A percentile compares a stretch with the other conserved stretches of the same genome.
phyloP scores from a whole-genome alignment of 2,113 vertebrate species.

The Phyllopteryx taeniolatus region DNA sequence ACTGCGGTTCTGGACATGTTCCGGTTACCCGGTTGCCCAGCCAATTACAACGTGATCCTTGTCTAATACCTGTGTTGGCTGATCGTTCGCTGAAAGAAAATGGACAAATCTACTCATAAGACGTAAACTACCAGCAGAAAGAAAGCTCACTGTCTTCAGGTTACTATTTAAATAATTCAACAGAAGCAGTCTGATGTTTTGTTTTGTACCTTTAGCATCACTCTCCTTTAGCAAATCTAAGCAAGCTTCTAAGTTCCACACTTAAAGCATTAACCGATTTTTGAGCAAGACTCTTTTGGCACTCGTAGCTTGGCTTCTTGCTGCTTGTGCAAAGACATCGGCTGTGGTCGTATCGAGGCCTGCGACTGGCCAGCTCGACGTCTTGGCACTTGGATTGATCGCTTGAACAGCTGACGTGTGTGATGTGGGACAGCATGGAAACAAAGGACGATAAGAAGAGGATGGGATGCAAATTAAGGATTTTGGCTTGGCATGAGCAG shows the following conservation, averaged over 20 bases:
- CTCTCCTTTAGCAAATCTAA: background rate
- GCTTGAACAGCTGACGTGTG: constrained; percentile 46
- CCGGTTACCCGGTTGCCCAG: background rate
- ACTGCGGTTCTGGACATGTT: background rate
- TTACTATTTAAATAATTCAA: constrained; percentile 43
- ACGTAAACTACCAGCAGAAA: constrained; percentile 38
- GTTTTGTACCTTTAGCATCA: background rate
- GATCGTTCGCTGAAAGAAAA: constrained; percentile 30
- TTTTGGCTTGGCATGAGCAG: constrained; percentile 9
- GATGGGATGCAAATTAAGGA: background rate
- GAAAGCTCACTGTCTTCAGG: constrained; percentile 25
- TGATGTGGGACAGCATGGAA: constrained; percentile 56
- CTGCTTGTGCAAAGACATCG: constrained; percentile 38
- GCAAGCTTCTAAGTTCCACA: constrained; percentile 36
- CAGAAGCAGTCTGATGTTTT: background rate
- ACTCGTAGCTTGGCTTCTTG: constrained; percentile 44
- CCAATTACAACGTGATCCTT: background rate
- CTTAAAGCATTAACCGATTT: constrained; percentile 73
- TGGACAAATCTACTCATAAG: constrained; percentile 24
- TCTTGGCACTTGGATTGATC: constrained; percentile 66
- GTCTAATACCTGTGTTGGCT: background rate
- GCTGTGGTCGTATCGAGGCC: constrained; percentile 33
- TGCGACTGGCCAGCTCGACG: constrained; percentile 25
- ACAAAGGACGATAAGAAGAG: constrained; percentile 24
- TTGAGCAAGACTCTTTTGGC: constrained; percentile 69